Conservation (phyloP, 2,797 vertebrate genomes). For the Protosalanx chinensis region DNA sequence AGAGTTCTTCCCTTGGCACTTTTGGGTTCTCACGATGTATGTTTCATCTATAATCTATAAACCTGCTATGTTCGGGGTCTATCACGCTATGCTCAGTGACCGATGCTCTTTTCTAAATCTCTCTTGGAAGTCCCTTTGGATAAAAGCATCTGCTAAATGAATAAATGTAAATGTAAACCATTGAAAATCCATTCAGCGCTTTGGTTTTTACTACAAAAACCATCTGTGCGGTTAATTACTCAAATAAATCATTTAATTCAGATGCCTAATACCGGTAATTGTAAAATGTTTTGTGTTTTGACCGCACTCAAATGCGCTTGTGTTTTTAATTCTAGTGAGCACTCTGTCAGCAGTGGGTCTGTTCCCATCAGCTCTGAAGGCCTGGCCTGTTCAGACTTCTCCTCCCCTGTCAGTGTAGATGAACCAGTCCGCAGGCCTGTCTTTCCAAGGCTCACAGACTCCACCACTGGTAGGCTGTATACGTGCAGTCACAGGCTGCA, state of each 20-base stretch:
- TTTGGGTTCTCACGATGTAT: too few species aligned
- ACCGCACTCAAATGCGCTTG: not conserved
- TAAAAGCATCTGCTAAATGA: too few species aligned
- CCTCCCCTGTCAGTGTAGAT: slow-evolving; percentile 60
- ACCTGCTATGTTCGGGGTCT: too few species aligned
- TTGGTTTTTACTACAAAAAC: too few species aligned
- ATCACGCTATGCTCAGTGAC: too few species aligned
- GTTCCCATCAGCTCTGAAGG: slow-evolving; percentile 73
- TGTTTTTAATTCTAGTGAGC: slow-evolving; percentile 56
- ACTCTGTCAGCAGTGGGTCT: slow-evolving; percentile 60
- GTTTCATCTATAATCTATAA: too few species aligned
- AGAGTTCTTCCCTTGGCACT: too few species aligned
- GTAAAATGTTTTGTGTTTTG: too few species aligned
- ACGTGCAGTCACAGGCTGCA: not conserved
- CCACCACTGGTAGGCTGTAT: slow-evolving; percentile 51
- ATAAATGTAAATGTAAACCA: too few species aligned
- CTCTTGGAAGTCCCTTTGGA: too few species aligned
- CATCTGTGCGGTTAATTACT: not conserved
- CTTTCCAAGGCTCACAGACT: slow-evolving; percentile 43
- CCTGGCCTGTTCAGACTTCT: slow-evolving; percentile 63
- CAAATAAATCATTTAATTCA: not conserved
- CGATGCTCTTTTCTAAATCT: too few species aligned
- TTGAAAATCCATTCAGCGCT: too few species aligned
- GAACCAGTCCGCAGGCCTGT: slow-evolving; percentile 53
- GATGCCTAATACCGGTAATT: not conserved